Percentiles rank a stretch among this genome's conserved stretches.
phyloP scores from a whole-genome alignment of 2,888 invertebrate genomes.

The Cepaea hortensis region DNA sequence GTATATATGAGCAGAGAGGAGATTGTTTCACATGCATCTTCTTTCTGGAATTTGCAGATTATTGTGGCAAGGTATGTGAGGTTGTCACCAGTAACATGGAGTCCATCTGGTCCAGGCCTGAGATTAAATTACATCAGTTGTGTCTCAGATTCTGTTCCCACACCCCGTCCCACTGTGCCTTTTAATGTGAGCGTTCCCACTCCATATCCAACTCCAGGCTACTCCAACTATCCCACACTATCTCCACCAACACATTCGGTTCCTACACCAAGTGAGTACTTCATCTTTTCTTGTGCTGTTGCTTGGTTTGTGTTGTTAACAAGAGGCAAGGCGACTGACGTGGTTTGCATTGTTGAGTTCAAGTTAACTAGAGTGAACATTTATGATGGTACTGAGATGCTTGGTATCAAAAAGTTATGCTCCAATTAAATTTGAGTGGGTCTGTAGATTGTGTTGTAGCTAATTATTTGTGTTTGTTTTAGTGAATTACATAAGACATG shows the following conservation, averaged over 20 bases:
- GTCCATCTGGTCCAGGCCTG: constrained; percentile 58
- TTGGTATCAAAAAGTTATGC: too few relatives aligned
- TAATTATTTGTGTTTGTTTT: too few relatives aligned
- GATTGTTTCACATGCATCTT: neutral
- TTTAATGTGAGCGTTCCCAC: constrained; percentile 11
- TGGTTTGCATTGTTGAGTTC: too few relatives aligned
- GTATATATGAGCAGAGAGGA: too few relatives aligned
- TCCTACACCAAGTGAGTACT: constrained; percentile 8
- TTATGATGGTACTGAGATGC: too few relatives aligned
- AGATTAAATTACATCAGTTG: constrained; percentile 66
- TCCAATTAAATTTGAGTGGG: too few relatives aligned
- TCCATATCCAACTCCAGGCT: constrained; percentile 19
- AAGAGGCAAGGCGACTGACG: too few relatives aligned
- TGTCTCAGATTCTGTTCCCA: constrained; percentile 50
- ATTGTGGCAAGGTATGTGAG: constrained; percentile 61
- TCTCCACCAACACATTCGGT: neutral
- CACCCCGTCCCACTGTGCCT: constrained; percentile 48
- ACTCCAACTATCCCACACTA: constrained; percentile 1
- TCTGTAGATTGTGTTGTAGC: too few relatives aligned
- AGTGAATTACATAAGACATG: too few relatives aligned
- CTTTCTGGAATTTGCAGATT: neutral
- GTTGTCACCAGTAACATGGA: constrained; percentile 60
- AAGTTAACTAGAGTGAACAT: too few relatives aligned
- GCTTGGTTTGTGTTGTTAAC: neutral
- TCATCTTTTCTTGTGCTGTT: neutral